Evolutionary conservation across 1,140 invertebrate genomes (phyloP).

Genomic region (Prorops nasuta): DNA sequence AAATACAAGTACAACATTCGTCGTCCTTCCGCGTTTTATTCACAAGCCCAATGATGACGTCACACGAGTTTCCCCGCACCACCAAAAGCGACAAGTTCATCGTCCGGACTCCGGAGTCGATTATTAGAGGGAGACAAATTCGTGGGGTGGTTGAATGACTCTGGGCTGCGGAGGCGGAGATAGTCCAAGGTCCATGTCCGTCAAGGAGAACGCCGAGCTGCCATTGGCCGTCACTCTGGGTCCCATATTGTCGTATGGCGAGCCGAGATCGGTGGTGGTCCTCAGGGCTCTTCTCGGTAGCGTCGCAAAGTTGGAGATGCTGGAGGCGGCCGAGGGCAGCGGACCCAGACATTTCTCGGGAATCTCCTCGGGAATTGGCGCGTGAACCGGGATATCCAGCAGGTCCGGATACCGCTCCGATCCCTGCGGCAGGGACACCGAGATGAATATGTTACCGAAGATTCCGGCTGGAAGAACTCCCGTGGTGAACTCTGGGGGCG

Average conservation of each 20-base stretch:
- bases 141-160: slow-evolving; percentile 57
- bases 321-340: slow-evolving; percentile 19
- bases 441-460: slow-evolving; percentile 74
- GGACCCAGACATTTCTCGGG: slow-evolving; percentile 23
- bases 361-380: slow-evolving; percentile 22
- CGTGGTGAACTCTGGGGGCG: slow-evolving; percentile 65
- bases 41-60: no score
- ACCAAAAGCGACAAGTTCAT: no score
- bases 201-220: slow-evolving; percentile 76
- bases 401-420: slow-evolving; percentile 73
- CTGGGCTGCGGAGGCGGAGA: slow-evolving; percentile 58
- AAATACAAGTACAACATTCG: no score
- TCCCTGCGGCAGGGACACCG: slow-evolving; percentile 71
- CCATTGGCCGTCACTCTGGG: slow-evolving; percentile 83
- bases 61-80: no score
- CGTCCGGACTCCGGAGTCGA: background rate
- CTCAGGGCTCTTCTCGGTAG: slow-evolving; percentile 57
- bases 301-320: slow-evolving; percentile 62
- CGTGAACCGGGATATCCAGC: slow-evolving; percentile 64
- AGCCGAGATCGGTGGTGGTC: slow-evolving; percentile 44
- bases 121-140: slow-evolving; percentile 52
- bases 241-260: slow-evolving; percentile 84
- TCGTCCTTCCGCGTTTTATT: no score
- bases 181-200: slow-evolving; percentile 58
- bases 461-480: slow-evolving; percentile 61